Evolutionary conservation across 2,888 invertebrate genomes (phyloP).

Genomic region (Lapara coniferarum): DNA sequence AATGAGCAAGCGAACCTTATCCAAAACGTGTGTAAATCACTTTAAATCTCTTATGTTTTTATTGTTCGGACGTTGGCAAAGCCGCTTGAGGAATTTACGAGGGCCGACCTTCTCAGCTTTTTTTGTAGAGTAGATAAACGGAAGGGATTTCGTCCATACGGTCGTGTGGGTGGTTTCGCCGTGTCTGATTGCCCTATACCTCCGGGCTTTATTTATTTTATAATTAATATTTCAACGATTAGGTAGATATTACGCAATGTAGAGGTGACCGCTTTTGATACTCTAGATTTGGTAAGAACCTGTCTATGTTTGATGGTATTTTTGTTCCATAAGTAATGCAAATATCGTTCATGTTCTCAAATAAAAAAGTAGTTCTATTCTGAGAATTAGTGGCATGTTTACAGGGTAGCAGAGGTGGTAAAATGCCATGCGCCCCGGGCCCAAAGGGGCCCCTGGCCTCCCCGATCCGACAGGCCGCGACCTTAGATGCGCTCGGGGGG

Average conservation of each 20-base stretch:
- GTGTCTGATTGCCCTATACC: background rate
- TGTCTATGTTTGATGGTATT: too few species aligned
- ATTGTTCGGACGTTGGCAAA: constrained; percentile 21
- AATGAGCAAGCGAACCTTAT: constrained; percentile 18
- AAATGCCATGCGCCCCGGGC: too few species aligned
- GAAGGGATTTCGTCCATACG: background rate
- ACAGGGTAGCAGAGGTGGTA: too few species aligned
- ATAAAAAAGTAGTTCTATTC: too few species aligned
- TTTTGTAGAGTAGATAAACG: constrained; percentile 9
- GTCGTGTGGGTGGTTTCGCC: background rate
- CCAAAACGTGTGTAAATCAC: constrained; percentile 26
- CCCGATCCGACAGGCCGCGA: too few species aligned
- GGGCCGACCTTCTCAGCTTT: constrained; percentile 3
- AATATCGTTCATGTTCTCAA: too few species aligned
- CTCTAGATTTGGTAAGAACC: background rate
- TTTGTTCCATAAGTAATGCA: too few species aligned
- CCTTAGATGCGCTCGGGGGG: too few species aligned
- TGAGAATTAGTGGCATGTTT: too few species aligned
- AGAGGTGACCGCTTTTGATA: too few species aligned
- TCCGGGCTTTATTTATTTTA: background rate
- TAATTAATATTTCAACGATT: background rate
- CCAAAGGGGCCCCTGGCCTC: too few species aligned
- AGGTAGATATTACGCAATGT: too few species aligned
- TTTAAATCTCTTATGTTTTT: constrained; percentile 25
- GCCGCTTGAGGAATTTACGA: constrained; percentile 26